Conservation (phyloP, 1,140 invertebrate genomes). For the Drosophila lacteicornis region DNA sequence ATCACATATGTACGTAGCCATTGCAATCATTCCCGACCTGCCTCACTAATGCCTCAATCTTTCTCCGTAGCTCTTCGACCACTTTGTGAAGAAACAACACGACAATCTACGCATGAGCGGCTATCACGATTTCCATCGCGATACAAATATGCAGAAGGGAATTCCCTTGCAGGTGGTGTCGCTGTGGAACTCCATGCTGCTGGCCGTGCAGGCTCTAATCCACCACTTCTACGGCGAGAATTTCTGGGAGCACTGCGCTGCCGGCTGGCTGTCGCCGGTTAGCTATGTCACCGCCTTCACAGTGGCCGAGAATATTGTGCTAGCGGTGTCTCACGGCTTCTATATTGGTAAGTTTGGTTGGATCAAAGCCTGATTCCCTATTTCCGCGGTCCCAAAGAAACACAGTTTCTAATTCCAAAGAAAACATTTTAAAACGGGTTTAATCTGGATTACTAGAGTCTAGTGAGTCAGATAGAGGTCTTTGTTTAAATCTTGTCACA, state of each 20-base stretch:
- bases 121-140: constrained; percentile 89
- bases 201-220: constrained; percentile 87
- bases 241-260: constrained; percentile 87
- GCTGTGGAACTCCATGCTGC: constrained; percentile 87
- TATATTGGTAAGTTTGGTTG: constrained; percentile 87
- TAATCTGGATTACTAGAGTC: not conserved
- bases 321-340: constrained; percentile 86
- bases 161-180: constrained; percentile 88
- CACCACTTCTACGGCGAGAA: constrained; percentile 88
- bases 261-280: constrained; percentile 87
- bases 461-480: not conserved
- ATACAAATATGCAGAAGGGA: constrained; percentile 87
- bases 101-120: constrained; percentile 87
- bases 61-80: constrained; percentile 86
- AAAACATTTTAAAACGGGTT: constrained; percentile 6
- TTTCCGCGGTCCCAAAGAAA: not conserved
- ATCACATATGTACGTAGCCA: constrained; percentile 86
- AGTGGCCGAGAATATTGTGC: constrained; percentile 86
- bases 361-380: not conserved
- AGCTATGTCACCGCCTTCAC: constrained; percentile 87
- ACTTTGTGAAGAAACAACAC: constrained; percentile 87
- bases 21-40: constrained; percentile 29
- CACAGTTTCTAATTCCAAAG: not conserved
- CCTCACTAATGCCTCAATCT: constrained; percentile 29
- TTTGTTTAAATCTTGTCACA: not conserved